Conservation (phyloP, 1,140 invertebrate species). For the Megalopta genalis region DNA sequence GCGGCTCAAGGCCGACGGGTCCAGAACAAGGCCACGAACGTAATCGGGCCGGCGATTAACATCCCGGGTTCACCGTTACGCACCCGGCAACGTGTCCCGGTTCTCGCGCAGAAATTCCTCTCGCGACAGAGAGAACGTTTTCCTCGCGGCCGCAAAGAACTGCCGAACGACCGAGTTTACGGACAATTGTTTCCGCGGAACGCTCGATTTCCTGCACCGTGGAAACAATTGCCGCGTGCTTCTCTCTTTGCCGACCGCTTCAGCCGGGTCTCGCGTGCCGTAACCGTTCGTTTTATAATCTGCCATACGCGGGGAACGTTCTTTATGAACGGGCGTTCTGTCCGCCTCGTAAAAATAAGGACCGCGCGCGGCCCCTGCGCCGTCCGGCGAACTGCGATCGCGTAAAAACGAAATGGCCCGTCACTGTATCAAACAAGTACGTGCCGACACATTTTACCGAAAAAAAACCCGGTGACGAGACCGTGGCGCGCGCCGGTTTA, state of each 20-base stretch:
- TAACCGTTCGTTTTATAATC: neutral
- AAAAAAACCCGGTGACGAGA: too few species aligned
- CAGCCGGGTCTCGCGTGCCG: neutral
- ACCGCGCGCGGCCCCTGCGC: neutral
- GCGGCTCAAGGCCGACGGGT: conserved; percentile 51
- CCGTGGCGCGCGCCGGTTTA: too few species aligned
- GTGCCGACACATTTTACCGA: neutral
- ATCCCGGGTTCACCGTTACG: conserved; percentile 11
- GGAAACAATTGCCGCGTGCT: neutral
- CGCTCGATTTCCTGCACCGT: neutral
- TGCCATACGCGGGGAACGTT: neutral
- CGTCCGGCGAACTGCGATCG: neutral
- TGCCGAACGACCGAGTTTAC: neutral
- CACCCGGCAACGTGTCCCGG: neutral
- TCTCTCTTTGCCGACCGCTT: too few species aligned
- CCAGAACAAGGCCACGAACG: conserved; percentile 44
- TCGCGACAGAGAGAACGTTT: neutral
- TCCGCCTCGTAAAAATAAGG: neutral
- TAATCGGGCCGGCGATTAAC: conserved; percentile 34
- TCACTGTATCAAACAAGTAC: neutral
- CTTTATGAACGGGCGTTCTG: neutral
- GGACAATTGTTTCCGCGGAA: neutral
- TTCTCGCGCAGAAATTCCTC: neutral
- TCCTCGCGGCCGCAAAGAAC: neutral
- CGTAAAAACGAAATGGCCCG: neutral